These are phyloP conservation scores for Chymomyza amoena DNA, from an alignment of 2,888 invertebrate species.

Conservation along the genomic window DNA sequence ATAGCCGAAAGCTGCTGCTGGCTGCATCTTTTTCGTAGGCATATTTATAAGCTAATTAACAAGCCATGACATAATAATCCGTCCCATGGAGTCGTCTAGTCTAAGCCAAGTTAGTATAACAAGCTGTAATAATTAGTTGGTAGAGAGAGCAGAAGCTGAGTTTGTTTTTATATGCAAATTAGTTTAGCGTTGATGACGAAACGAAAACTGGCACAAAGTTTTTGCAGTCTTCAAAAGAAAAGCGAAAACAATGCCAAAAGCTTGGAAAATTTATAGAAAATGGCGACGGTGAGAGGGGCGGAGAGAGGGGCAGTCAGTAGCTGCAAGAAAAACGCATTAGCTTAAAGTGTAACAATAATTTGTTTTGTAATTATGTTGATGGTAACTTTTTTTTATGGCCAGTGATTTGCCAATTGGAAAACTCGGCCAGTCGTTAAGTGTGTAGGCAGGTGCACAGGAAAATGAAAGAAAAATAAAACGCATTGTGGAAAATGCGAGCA, in stretches of 20 bases:
- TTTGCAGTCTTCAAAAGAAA: constrained; percentile 3
- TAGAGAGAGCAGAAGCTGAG: background rate
- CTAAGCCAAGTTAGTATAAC: background rate
- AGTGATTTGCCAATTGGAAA: constrained; percentile 3
- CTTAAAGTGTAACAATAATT: constrained; percentile 16
- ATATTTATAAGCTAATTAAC: constrained; percentile 61
- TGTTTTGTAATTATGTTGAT: constrained; percentile 38
- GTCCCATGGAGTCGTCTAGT: background rate
- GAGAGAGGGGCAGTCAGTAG: background rate
- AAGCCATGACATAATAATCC: constrained; percentile 65
- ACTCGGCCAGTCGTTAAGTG: constrained; percentile 29
- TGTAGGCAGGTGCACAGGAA: constrained; percentile 25
- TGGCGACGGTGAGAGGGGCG: background rate
- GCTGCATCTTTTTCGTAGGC: constrained; percentile 3
- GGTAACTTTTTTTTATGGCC: constrained; percentile 25
- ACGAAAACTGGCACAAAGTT: background rate
- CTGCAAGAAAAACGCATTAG: constrained; percentile 16
- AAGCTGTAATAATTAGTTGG: constrained; percentile 30
- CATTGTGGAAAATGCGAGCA: background rate
- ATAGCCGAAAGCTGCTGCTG: background rate
- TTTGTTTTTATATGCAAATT: background rate
- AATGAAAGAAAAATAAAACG: constrained; percentile 15
- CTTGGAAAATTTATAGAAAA: background rate
- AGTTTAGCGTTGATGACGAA: background rate
- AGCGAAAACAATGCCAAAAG: constrained; percentile 3